These are phyloP conservation scores for Indicator indicator DNA, from an alignment of 2,113 vertebrate species.

Conservation along the genomic window DNA sequence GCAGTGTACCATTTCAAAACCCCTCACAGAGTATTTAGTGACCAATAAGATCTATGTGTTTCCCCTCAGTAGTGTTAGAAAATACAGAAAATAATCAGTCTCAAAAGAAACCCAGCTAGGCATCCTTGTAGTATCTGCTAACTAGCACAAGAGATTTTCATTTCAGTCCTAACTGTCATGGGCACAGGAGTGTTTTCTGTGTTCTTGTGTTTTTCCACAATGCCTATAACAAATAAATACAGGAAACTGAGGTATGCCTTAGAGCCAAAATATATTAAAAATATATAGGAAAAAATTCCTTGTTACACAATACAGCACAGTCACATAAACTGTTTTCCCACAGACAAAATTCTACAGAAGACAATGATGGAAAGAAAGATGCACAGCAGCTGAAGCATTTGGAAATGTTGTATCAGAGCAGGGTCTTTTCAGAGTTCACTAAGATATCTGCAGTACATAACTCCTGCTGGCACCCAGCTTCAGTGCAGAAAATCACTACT, in stretches of 20 bases:
- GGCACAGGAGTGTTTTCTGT: neutral
- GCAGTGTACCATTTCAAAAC: neutral
- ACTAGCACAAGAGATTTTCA: neutral
- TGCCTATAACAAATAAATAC: neutral
- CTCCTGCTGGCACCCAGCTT: slow-evolving; percentile 33
- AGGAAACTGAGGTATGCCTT: neutral
- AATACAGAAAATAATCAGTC: neutral
- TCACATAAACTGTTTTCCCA: neutral
- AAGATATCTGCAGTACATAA: slow-evolving; percentile 59
- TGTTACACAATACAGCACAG: neutral
- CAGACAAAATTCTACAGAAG: slow-evolving; percentile 7
- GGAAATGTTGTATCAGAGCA: neutral
- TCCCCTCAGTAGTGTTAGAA: neutral
- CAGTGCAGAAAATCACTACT: slow-evolving; percentile 44
- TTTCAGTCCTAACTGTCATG: neutral
- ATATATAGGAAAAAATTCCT: neutral
- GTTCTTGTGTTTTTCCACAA: neutral
- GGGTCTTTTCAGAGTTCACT: slow-evolving; percentile 20
- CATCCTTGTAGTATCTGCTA: neutral
- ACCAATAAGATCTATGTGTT: neutral
- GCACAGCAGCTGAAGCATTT: neutral
- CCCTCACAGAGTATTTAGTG: neutral
- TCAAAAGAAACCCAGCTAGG: neutral
- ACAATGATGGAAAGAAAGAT: slow-evolving; percentile 25
- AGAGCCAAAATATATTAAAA: neutral